phyloP scores from a whole-genome alignment of 2,888 invertebrate genomes.

The Rhimphoctona megacephalus region DNA sequence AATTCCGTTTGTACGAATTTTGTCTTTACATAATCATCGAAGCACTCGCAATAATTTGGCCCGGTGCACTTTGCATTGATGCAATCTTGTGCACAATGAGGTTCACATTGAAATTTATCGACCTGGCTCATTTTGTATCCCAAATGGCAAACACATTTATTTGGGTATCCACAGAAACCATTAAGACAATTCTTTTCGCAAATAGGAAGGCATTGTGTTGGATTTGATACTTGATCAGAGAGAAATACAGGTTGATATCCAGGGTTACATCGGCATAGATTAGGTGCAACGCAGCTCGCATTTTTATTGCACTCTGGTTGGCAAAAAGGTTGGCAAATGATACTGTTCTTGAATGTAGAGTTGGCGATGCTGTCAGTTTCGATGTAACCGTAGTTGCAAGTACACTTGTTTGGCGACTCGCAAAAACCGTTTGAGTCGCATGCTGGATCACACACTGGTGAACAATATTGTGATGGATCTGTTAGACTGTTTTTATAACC shows the following conservation, averaged over 20 bases:
- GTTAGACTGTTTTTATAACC: neutral
- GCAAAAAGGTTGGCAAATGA: slow-evolving; percentile 44
- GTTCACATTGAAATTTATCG: slow-evolving; percentile 60
- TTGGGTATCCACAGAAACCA: slow-evolving; percentile 59
- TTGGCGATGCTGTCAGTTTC: neutral
- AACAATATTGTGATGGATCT: slow-evolving; percentile 1
- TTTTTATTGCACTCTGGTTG: slow-evolving; percentile 34
- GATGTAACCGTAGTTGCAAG: slow-evolving; percentile 34
- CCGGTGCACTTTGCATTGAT: slow-evolving; percentile 82
- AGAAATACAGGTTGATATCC: slow-evolving; percentile 14
- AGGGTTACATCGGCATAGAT: slow-evolving; percentile 40
- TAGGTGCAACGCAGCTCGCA: slow-evolving; percentile 47
- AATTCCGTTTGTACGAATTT: neutral
- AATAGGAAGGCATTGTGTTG: slow-evolving; percentile 56
- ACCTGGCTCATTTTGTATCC: slow-evolving; percentile 50
- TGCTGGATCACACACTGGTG: slow-evolving; percentile 30
- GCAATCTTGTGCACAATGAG: slow-evolving; percentile 80
- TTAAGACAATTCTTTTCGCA: slow-evolving; percentile 60
- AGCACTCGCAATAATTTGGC: slow-evolving; percentile 84
- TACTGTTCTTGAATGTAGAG: neutral
- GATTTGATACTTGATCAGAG: slow-evolving; percentile 15
- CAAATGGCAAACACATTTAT: slow-evolving; percentile 62
- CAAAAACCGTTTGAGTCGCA: slow-evolving; percentile 32
- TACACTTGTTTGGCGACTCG: slow-evolving; percentile 26
- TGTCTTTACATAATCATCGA: slow-evolving; percentile 68